Percentiles rank a stretch among this genome's conserved stretches.
phyloP scores from a whole-genome alignment of 2,797 vertebrate species.

The Morus bassanus region DNA sequence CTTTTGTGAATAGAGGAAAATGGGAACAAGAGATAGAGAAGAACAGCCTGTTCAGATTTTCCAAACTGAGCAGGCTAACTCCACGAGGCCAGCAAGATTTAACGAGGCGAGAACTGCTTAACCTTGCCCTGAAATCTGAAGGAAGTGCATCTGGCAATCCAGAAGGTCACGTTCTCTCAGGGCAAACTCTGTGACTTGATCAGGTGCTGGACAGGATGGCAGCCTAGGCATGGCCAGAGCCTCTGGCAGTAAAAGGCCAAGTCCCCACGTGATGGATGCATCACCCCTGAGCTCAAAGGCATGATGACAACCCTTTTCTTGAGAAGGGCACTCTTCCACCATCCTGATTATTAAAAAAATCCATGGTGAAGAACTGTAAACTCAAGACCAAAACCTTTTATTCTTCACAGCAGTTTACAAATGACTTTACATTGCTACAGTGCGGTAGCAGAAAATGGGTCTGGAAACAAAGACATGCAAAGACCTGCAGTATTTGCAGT shows the following conservation, averaged over 20 bases:
- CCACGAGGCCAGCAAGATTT: not conserved
- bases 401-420: not conserved
- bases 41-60: not conserved
- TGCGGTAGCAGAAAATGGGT: not conserved
- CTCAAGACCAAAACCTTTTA: not conserved
- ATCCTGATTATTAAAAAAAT: not conserved
- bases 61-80: not conserved
- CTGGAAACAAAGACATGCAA: not conserved
- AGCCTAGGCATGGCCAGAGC: not conserved
- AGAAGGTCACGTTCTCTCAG: not conserved
- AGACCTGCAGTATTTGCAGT: not conserved
- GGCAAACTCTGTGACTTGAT: not conserved
- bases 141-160: not conserved
- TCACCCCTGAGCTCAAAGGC: not conserved
- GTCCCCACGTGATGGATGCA: fast-evolving
- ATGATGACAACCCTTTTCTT: not conserved
- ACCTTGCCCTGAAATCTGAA: not conserved
- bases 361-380: not conserved
- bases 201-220: not conserved
- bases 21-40: not conserved
- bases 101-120: not conserved
- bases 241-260: not conserved
- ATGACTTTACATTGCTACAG: fast-evolving
- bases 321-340: not conserved
- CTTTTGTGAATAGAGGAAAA: not conserved